Conservation (phyloP, 64 coral and sea anemone genomes). For the Pachyseris speciosa region DNA sequence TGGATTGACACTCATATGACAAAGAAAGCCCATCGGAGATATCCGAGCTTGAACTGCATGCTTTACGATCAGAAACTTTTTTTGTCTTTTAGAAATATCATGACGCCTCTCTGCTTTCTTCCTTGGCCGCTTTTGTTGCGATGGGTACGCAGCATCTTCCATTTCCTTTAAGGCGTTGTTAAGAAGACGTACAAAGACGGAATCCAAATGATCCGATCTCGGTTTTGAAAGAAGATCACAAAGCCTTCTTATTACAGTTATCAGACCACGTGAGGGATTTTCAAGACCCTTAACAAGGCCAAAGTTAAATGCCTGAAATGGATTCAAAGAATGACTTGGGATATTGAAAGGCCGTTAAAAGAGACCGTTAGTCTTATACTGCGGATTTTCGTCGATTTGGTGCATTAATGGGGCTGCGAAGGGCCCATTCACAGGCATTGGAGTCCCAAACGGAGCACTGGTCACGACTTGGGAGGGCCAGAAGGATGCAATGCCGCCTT, state of each 20-base stretch:
- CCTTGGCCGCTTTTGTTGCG: background rate
- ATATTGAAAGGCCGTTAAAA: background rate
- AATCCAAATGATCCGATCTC: constrained; percentile 24
- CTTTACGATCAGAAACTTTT: no score
- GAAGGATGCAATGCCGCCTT: background rate
- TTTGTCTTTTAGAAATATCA: no score
- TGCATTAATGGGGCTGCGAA: no score
- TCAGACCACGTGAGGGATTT: constrained; percentile 6
- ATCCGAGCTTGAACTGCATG: background rate
- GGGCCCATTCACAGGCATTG: background rate
- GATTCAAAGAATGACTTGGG: background rate
- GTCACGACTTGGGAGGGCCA: background rate
- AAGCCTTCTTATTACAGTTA: constrained; percentile 27
- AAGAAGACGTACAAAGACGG: constrained; percentile 18
- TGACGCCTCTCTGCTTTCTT: background rate
- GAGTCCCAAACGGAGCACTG: background rate
- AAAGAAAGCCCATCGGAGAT: background rate
- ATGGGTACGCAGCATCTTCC: background rate
- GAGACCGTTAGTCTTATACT: background rate
- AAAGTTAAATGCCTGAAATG: constrained; percentile 15
- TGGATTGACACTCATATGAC: background rate
- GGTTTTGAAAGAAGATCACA: constrained; percentile 41
- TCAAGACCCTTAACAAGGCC: background rate
- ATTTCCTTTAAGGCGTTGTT: constrained; percentile 26
- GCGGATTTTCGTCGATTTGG: background rate